Percentiles rank a stretch among this genome's conserved stretches.
These are phyloP conservation scores for Micrasema longulum DNA, from an alignment of 1,140 invertebrate genomes.

Conservation along the genomic window DNA sequence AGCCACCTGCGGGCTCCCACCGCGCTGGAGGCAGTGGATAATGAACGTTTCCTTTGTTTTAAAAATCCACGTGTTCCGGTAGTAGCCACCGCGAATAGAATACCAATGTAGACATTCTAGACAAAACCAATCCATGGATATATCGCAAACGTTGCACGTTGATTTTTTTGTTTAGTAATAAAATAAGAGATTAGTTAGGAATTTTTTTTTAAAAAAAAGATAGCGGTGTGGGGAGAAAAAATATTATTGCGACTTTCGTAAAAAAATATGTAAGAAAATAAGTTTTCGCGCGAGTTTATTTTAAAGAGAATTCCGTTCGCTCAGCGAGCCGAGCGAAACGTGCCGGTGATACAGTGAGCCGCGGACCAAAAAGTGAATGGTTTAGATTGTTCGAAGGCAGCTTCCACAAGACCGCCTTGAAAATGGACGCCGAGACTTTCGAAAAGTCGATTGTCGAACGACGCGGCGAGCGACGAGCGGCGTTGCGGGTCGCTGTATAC, in stretches of 20 bases:
- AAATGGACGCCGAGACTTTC: slow-evolving; percentile 45
- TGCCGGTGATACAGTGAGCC: neutral
- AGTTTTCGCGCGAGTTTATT: too few species aligned
- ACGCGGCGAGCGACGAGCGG: slow-evolving; percentile 2
- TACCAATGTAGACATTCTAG: neutral
- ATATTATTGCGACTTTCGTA: too few species aligned
- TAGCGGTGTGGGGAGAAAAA: too few species aligned
- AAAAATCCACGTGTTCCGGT: slow-evolving; percentile 29
- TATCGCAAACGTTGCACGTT: too few species aligned
- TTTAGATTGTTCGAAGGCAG: slow-evolving; percentile 28
- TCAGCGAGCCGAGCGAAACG: slow-evolving; percentile 6
- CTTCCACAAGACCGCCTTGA: slow-evolving; percentile 43
- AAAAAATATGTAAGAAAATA: too few species aligned
- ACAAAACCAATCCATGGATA: too few species aligned
- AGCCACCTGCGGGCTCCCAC: neutral
- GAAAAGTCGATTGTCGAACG: slow-evolving; percentile 40
- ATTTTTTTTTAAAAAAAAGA: too few species aligned
- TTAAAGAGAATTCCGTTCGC: neutral
- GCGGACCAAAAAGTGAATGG: slow-evolving; percentile 22
- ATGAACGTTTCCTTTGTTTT: slow-evolving; percentile 37
- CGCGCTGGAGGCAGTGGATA: slow-evolving; percentile 6
- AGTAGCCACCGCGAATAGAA: slow-evolving; percentile 1
- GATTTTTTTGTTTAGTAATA: too few species aligned
- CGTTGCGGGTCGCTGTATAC: neutral
- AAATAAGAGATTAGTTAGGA: too few species aligned